Evolutionary conservation across 64 coral and sea anemone species (phyloP), one percentile per base, ranked within the genome.

Genomic region (Catalaphyllia jardinei): DNA sequence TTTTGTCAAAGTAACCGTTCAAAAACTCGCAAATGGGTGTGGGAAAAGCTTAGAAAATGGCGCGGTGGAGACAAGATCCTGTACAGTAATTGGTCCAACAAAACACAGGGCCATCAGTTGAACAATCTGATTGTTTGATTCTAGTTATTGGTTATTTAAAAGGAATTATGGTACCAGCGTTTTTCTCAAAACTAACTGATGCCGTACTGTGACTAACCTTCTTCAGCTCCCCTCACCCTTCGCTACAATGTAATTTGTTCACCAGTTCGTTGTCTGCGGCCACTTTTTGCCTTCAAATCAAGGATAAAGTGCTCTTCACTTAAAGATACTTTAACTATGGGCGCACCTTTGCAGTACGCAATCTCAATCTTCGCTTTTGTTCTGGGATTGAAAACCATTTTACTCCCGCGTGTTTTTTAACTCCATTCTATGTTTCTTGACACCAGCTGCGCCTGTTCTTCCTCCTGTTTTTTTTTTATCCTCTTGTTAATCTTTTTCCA

Each of bases 401-500:
- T 24, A 8, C 18, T 65, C 5, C 62, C 62, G 6, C 17, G 15
- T 65, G 24, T 19, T 65, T 65, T 24, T 7, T 65, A 65, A 24
- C 62, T 65, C 62, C 62, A 65, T 24, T 65, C 62, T n/a, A 65
- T 24, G 62, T 65, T 65, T 20, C 8, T 65, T 65, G 62, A 1
- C 18, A 65, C 20, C 62, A 65, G 1, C 20, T n/a, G 0, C 62
- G 62, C 62, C 24, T 65, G 62, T 65, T 65, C 62, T 65, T 65
- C 62, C 4, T n/a, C 62, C 17, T 65, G 62, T 3, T 65, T 80
- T 13, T 80, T 52, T 54, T 80, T 85, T 35, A 27, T 87, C 39
- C 74, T 92, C 52, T 80, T 54, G 52, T 78, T 69, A 4, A 92
- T 86, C 60, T 62, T 82, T 39, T 92, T 29, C 81, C 74, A 92